Conservation (phyloP, 2,888 invertebrate species). For the Cinara cedri region DNA sequence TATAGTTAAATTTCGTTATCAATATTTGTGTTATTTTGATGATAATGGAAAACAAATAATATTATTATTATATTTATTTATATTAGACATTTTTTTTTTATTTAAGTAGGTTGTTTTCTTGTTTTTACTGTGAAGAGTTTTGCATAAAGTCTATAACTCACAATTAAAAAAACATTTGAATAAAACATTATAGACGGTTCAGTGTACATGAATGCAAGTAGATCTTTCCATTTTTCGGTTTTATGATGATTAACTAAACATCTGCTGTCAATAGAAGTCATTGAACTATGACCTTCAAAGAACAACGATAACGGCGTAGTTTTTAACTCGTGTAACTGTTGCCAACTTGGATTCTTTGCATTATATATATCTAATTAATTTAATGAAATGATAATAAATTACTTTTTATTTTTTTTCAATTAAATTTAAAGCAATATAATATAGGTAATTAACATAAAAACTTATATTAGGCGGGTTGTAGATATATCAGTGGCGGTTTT, state of each 20-base stretch:
- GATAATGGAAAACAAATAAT: too few species aligned
- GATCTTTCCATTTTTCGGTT: slow-evolving; percentile 27
- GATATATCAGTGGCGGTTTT: too few species aligned
- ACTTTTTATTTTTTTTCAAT: too few species aligned
- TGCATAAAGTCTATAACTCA: slow-evolving; percentile 7
- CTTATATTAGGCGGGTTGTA: too few species aligned
- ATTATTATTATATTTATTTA: too few species aligned
- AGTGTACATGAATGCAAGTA: slow-evolving; percentile 19
- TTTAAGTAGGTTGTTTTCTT: too few species aligned
- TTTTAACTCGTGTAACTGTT: neutral
- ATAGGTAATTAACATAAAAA: too few species aligned
- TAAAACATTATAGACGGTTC: slow-evolving; percentile 49
- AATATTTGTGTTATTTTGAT: too few species aligned
- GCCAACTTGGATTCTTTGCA: neutral
- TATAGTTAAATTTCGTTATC: too few species aligned
- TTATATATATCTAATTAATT: neutral
- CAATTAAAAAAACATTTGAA: slow-evolving; percentile 38
- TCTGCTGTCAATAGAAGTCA: slow-evolving; percentile 10
- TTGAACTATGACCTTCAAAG: slow-evolving; percentile 38
- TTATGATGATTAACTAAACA: neutral
- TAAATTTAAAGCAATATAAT: neutral
- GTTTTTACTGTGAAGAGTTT: too few species aligned
- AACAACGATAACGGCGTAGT: neutral
- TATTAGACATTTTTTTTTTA: too few species aligned
- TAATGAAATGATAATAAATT: too few species aligned